phyloP scores from a whole-genome alignment of 2,113 vertebrate species.

The Microcebus ravelobensis region DNA sequence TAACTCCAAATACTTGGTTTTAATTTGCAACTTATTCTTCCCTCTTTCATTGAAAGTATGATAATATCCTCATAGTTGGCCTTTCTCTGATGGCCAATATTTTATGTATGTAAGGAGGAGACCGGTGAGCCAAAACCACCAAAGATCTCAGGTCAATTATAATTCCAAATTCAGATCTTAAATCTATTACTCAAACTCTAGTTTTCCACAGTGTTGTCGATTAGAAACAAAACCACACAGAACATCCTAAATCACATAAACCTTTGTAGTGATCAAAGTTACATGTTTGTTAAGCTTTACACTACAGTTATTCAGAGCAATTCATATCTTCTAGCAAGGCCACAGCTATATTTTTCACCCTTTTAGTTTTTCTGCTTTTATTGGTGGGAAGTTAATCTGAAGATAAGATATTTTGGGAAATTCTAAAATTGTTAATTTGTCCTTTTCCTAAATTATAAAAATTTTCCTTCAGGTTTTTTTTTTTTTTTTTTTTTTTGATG shows the following conservation, averaged over 20 bases:
- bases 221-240: constrained; percentile 5
- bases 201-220: background rate
- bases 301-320: background rate
- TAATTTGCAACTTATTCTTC: background rate
- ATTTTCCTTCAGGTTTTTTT: background rate
- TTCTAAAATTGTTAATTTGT: constrained; percentile 17
- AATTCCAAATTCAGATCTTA: constrained; percentile 21
- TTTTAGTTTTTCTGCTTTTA: constrained; percentile 13
- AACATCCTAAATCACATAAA: background rate
- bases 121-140: background rate
- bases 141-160: background rate
- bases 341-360: background rate
- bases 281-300: background rate
- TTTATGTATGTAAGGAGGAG: background rate
- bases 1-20: background rate
- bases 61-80: background rate
- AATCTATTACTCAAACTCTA: background rate
- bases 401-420: background rate
- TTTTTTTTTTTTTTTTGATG: no score
- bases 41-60: background rate
- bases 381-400: constrained; percentile 7
- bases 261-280: background rate
- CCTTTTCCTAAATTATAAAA: background rate
- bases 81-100: background rate
- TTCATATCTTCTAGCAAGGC: background rate